A percentile compares a stretch with the other conserved stretches of the same genome.
Conservation (phyloP, 23 tunicate species). For the Trididemnum miniatum region DNA sequence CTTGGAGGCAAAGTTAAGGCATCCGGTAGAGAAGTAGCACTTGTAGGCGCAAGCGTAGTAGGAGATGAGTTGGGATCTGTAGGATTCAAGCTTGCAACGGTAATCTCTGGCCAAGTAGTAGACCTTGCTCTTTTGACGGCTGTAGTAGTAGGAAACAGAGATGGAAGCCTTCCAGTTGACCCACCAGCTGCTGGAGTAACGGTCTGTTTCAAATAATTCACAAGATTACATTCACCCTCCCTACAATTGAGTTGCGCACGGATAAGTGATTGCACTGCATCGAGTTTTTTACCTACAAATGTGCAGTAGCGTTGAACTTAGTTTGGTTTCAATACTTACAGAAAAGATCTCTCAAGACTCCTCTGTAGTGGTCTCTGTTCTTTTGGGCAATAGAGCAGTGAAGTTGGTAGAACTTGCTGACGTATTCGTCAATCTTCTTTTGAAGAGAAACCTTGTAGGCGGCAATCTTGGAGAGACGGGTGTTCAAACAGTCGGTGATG, state of each 20-base stretch:
- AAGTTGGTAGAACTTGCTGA: slow-evolving; percentile 29
- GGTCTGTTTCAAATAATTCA: not conserved
- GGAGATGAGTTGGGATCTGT: slow-evolving; percentile 22
- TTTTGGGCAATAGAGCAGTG: slow-evolving; percentile 17
- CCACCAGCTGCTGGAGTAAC: slow-evolving; percentile 6
- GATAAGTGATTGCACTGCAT: too few species aligned
- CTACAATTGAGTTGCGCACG: too few species aligned
- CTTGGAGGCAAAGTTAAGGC: slow-evolving; percentile 20
- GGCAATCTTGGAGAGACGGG: slow-evolving; percentile 54
- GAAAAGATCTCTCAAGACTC: slow-evolving; percentile 21
- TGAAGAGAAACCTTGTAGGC: slow-evolving; percentile 35
- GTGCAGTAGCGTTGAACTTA: too few species aligned
- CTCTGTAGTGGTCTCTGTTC: slow-evolving; percentile 21
- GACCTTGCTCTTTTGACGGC: slow-evolving; percentile 21
- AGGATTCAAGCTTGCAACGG: slow-evolving; percentile 12
- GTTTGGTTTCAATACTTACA: slow-evolving; percentile 37
- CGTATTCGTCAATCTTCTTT: slow-evolving; percentile 34
- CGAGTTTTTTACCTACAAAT: too few species aligned
- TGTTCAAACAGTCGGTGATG: slow-evolving; percentile 38
- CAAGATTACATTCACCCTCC: too few species aligned
- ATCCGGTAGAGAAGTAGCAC: slow-evolving; percentile 37
- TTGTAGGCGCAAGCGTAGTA: slow-evolving; percentile 44
- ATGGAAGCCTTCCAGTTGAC: slow-evolving; percentile 4
- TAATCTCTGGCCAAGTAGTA: not conserved
- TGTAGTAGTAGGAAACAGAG: not conserved